Percentiles rank a stretch among this genome's conserved stretches.
Conservation (phyloP, 2,113 vertebrate genomes). For the Halichoerus grypus region DNA sequence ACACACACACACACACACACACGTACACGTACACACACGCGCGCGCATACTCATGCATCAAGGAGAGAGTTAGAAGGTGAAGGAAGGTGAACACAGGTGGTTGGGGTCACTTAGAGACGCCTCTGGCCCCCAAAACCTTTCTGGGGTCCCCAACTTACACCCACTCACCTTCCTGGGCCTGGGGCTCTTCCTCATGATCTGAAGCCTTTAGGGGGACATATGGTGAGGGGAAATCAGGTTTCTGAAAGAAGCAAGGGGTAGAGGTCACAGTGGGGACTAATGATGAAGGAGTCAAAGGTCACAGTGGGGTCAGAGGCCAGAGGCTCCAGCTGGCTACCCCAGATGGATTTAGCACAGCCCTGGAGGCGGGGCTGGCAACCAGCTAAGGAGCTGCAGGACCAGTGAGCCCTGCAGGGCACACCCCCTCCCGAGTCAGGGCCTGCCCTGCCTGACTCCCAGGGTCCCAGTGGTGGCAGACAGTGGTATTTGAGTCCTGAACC, state of each 20-base stretch:
- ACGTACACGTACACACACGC: background rate
- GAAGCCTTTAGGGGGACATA: slow-evolving; percentile 9
- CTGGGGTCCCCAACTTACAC: background rate
- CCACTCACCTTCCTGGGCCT: slow-evolving; percentile 60
- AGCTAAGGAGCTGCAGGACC: slow-evolving; percentile 44
- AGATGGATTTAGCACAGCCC: background rate
- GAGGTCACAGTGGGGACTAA: background rate
- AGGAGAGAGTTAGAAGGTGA: background rate
- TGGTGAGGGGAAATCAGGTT: background rate
- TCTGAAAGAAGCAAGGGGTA: slow-evolving; percentile 55
- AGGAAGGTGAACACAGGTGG: background rate
- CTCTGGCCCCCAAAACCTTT: background rate
- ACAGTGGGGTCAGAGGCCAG: slow-evolving; percentile 38
- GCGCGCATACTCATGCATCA: background rate
- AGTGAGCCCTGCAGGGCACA: slow-evolving; percentile 46
- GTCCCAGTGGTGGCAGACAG: background rate
- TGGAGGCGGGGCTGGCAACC: slow-evolving; percentile 28
- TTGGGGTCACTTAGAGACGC: background rate
- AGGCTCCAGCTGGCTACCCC: background rate
- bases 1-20: background rate
- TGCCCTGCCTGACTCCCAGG: background rate
- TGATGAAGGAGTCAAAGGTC: background rate
- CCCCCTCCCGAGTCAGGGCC: background rate
- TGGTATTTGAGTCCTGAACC: background rate
- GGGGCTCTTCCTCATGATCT: slow-evolving; percentile 43